Conservation (phyloP, 2,113 vertebrate species). For the Gorsachius goisagi region DNA sequence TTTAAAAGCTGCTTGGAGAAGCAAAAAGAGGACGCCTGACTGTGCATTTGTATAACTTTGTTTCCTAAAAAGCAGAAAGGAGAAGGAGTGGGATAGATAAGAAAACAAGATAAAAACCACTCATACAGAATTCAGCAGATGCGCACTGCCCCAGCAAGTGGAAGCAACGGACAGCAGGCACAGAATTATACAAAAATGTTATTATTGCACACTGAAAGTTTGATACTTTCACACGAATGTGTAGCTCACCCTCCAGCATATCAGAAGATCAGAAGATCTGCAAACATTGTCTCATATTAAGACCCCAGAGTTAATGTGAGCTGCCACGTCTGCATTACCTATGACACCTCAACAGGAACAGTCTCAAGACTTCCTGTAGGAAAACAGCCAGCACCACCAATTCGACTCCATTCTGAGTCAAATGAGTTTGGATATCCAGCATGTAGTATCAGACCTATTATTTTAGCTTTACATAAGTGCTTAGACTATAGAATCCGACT, state of each 20-base stretch:
- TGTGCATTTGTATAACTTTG: background rate
- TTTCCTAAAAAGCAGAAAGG: background rate
- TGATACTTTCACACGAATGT: background rate
- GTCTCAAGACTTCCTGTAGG: background rate
- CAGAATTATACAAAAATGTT: background rate
- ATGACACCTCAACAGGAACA: background rate
- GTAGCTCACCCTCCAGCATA: background rate
- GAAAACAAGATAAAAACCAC: background rate
- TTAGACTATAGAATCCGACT: background rate
- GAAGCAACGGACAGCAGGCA: background rate
- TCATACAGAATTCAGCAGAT: fast-evolving
- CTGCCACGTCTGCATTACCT: background rate
- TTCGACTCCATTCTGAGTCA: background rate
- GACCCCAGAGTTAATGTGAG: background rate
- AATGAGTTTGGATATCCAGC: background rate
- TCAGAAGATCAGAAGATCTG: background rate
- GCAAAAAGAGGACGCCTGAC: background rate
- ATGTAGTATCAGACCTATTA: background rate
- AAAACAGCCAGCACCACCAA: background rate
- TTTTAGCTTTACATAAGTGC: background rate
- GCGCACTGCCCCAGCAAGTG: background rate
- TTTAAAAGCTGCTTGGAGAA: background rate
- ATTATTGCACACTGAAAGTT: background rate
- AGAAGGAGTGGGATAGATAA: background rate
- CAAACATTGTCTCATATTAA: background rate